Percentiles rank a stretch among this genome's conserved stretches.
Evolutionary conservation across 2,797 vertebrate genomes (phyloP).

Genomic region (Cercopithecus mitis): DNA sequence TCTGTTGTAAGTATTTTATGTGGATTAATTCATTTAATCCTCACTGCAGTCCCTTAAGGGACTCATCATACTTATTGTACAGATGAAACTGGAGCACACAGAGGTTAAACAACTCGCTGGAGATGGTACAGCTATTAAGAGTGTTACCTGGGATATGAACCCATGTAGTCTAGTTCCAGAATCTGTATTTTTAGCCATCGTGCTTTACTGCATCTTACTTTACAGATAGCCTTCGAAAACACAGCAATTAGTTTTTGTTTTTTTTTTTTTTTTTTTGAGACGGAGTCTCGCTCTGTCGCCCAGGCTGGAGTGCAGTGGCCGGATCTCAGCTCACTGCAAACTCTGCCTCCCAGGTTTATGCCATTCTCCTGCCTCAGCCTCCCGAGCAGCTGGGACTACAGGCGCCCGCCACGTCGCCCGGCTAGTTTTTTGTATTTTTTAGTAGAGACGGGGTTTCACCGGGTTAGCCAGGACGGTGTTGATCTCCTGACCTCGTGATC

Average conservation of each 20-base stretch:
- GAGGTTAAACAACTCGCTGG: conserved; percentile 37
- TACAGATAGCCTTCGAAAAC: neutral
- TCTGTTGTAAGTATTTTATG: conserved; percentile 5
- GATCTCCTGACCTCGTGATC: too few species aligned
- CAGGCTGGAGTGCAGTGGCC: too few species aligned
- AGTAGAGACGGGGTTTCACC: too few species aligned
- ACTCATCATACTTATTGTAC: neutral
- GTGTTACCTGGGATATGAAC: conserved; percentile 27
- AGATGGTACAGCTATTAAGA: neutral
- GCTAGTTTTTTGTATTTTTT: too few species aligned
- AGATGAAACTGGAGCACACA: conserved; percentile 17
- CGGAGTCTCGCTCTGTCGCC: too few species aligned
- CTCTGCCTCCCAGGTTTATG: too few species aligned
- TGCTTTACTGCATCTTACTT: conserved; percentile 10
- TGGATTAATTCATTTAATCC: conserved; percentile 41
- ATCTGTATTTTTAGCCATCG: conserved; percentile 31
- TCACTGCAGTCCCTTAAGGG: neutral
- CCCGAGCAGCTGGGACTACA: too few species aligned
- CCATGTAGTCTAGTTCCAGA: neutral
- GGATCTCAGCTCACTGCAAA: too few species aligned
- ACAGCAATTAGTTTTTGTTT: neutral
- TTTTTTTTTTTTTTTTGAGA: too few species aligned
- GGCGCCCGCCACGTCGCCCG: too few species aligned
- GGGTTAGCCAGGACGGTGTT: too few species aligned
- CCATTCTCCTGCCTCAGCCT: too few species aligned